Evolutionary conservation across 2,113 vertebrate species (phyloP).

Genomic region (Natator depressus): DNA sequence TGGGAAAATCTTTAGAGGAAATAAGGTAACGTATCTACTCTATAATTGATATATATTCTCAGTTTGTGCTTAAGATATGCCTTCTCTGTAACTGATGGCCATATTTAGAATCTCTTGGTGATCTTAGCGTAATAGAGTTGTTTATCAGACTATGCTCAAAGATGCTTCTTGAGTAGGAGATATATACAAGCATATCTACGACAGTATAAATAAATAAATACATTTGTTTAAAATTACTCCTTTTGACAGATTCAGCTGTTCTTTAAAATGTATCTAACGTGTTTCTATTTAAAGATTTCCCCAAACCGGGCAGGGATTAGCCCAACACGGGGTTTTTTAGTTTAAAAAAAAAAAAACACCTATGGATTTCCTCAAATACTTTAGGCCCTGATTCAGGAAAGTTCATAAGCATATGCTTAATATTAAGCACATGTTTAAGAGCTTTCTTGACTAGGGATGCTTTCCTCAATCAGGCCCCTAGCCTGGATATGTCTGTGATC

Average conservation of each 20-base stretch:
- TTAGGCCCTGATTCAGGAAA: neutral
- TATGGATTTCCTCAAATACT: neutral
- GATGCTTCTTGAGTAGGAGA: neutral
- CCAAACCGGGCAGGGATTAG: neutral
- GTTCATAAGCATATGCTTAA: neutral
- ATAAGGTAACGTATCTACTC: slow-evolving; percentile 83
- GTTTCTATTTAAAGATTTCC: neutral
- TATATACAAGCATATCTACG: neutral
- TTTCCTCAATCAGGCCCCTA: neutral
- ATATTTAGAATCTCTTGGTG: neutral
- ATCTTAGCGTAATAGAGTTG: neutral
- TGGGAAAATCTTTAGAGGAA: slow-evolving; percentile 96
- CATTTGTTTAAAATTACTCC: neutral
- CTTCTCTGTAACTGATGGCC: neutral
- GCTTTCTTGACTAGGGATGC: neutral
- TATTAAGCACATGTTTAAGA: neutral
- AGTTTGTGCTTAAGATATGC: neutral
- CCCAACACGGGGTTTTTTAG: neutral
- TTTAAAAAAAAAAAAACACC: neutral
- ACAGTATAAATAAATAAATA: neutral
- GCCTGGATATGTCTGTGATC: neutral
- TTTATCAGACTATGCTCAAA: neutral
- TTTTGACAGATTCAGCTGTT: neutral
- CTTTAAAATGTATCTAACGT: neutral
- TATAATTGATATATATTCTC: neutral